Conservation (phyloP, 2,888 invertebrate genomes). For the Pemphredon lugubris region DNA sequence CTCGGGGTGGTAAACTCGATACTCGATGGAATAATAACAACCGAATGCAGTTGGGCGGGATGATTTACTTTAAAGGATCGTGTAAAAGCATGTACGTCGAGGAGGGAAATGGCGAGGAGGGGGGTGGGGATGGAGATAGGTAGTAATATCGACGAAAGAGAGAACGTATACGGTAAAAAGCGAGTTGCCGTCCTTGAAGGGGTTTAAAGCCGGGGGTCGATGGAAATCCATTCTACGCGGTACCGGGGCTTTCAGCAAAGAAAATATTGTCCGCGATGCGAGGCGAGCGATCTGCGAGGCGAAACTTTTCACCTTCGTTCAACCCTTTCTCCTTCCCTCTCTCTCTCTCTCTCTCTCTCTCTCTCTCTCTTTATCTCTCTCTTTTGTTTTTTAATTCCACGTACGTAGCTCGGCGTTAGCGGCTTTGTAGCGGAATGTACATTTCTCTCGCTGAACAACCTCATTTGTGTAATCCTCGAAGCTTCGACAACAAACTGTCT, state of each 20-base stretch:
- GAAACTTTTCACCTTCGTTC: constrained; percentile 57
- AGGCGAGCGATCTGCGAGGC: constrained; percentile 50
- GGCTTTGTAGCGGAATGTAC: constrained; percentile 68
- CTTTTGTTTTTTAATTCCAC: constrained; percentile 61
- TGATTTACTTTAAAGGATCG: too few relatives aligned
- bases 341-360: constrained; percentile 17
- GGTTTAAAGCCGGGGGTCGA: constrained; percentile 60
- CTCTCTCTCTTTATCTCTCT: constrained; percentile 1
- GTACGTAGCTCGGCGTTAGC: constrained; percentile 48
- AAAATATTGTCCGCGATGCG: constrained; percentile 64
- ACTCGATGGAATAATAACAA: too few relatives aligned
- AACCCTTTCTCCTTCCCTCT: background rate
- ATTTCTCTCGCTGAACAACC: constrained; percentile 72
- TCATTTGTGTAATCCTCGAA: constrained; percentile 76
- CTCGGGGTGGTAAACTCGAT: too few relatives aligned
- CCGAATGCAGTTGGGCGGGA: too few relatives aligned
- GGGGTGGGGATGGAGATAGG: too few relatives aligned
- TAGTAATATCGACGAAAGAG: constrained; percentile 6
- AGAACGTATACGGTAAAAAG: constrained; percentile 54
- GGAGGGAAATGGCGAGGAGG: too few relatives aligned
- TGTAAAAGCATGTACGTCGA: too few relatives aligned
- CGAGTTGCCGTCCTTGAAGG: constrained; percentile 55
- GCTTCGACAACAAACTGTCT: constrained; percentile 75
- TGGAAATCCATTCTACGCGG: constrained; percentile 63
- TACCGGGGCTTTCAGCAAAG: constrained; percentile 62